A percentile compares a stretch with the other conserved stretches of the same genome.
phyloP scores from a whole-genome alignment of 1,140 invertebrate species.

The Schlechtendalia chinensis region DNA sequence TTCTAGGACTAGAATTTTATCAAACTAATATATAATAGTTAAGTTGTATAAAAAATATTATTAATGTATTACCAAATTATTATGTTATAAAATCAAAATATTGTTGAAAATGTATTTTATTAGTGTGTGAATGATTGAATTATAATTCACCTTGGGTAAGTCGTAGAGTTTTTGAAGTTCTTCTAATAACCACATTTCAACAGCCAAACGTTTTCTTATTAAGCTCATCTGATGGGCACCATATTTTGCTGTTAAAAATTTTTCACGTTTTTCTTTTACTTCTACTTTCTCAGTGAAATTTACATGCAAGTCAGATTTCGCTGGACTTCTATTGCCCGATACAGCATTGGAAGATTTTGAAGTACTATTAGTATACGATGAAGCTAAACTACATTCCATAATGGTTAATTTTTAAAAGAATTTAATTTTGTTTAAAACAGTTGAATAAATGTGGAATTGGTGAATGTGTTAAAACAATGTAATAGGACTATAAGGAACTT shows the following conservation, averaged over 20 bases:
- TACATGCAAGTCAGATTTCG: conserved; percentile 76
- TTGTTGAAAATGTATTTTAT: too few relatives aligned
- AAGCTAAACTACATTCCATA: conserved; percentile 51
- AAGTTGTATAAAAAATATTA: too few relatives aligned
- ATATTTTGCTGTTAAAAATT: conserved; percentile 95
- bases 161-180: conserved; percentile 88
- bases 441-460: too few relatives aligned
- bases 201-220: conserved; percentile 87
- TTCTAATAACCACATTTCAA: conserved; percentile 97
- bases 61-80: too few relatives aligned
- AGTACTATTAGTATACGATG: conserved; percentile 44
- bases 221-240: conserved; percentile 95
- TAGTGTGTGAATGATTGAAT: too few relatives aligned
- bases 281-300: conserved; percentile 84
- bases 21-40: too few relatives aligned
- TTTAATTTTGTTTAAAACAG: background rate
- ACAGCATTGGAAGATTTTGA: conserved; percentile 18
- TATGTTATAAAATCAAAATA: too few relatives aligned
- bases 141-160: conserved; percentile 30
- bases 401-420: background rate
- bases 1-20: too few relatives aligned
- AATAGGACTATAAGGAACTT: too few relatives aligned
- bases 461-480: too few relatives aligned
- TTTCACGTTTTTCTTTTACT: conserved; percentile 83
- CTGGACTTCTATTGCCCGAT: conserved; percentile 41